Evolutionary conservation across 2,113 vertebrate species (phyloP).

Genomic region (Pachyramphus minor): DNA sequence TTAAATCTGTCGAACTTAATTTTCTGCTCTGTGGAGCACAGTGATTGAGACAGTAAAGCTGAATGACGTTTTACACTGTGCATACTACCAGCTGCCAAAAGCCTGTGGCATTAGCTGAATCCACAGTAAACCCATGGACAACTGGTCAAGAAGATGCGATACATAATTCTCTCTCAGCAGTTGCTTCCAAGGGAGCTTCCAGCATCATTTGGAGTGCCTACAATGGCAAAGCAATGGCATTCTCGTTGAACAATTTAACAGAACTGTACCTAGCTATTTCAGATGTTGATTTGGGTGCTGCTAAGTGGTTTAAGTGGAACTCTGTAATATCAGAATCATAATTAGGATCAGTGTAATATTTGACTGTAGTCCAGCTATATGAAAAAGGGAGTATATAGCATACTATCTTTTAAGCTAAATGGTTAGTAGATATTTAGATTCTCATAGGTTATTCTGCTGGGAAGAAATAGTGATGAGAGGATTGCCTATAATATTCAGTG

Average conservation of each 20-base stretch:
- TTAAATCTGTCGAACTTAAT: slow-evolving; percentile 73
- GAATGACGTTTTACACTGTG: slow-evolving; percentile 64
- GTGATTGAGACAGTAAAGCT: slow-evolving; percentile 63
- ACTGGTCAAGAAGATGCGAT: slow-evolving; percentile 40
- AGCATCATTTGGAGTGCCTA: background rate
- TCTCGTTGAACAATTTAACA: background rate
- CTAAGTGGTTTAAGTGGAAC: background rate
- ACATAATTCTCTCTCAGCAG: slow-evolving; percentile 28
- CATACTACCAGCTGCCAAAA: slow-evolving; percentile 55
- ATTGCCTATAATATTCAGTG: background rate
- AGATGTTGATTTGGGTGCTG: background rate
- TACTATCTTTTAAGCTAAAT: background rate
- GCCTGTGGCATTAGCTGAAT: slow-evolving; percentile 54
- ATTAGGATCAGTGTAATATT: background rate
- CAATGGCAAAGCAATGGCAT: background rate
- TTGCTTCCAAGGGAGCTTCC: background rate
- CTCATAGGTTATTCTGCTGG: background rate
- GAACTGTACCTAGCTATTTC: background rate
- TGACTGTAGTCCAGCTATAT: background rate
- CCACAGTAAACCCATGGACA: slow-evolving; percentile 30
- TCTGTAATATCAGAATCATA: background rate
- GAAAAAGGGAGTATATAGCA: background rate
- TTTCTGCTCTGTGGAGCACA: slow-evolving; percentile 77
- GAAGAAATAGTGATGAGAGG: background rate
- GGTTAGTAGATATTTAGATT: background rate